phyloP scores from a whole-genome alignment of 2,113 vertebrate species.

The Chlorodrepanis virens region DNA sequence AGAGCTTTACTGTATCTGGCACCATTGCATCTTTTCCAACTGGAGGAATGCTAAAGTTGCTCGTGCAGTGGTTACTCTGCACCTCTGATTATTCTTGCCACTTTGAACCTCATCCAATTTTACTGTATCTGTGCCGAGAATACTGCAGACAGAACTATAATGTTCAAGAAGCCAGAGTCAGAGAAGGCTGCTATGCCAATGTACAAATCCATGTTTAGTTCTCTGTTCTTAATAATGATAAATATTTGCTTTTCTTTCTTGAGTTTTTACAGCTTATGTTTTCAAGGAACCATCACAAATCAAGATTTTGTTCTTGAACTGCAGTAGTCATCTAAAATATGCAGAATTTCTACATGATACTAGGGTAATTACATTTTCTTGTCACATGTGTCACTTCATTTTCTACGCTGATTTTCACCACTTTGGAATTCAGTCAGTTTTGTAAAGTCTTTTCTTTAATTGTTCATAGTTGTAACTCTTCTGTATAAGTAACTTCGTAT shows the following conservation, averaged over 20 bases:
- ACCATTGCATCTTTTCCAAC: background rate
- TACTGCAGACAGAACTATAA: background rate
- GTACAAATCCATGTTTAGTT: background rate
- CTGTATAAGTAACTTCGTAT: background rate
- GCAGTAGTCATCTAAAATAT: background rate
- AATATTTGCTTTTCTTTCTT: background rate
- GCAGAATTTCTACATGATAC: background rate
- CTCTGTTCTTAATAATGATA: background rate
- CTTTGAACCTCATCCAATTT: background rate
- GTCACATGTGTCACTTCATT: background rate
- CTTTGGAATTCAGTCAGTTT: background rate
- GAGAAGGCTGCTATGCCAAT: background rate
- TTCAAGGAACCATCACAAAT: background rate
- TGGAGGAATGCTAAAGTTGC: background rate
- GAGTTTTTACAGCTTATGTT: background rate
- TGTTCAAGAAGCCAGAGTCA: background rate
- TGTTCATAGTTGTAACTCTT: background rate
- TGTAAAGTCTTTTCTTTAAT: background rate
- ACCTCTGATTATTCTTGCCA: background rate
- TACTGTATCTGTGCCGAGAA: background rate
- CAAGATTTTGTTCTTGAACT: background rate
- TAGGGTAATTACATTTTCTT: background rate
- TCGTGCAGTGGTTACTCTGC: background rate
- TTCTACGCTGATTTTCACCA: background rate
- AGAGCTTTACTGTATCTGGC: background rate